phyloP scores from a whole-genome alignment of 92 coral and sea anemone genomes.

The Parazoanthus atlanticus region DNA sequence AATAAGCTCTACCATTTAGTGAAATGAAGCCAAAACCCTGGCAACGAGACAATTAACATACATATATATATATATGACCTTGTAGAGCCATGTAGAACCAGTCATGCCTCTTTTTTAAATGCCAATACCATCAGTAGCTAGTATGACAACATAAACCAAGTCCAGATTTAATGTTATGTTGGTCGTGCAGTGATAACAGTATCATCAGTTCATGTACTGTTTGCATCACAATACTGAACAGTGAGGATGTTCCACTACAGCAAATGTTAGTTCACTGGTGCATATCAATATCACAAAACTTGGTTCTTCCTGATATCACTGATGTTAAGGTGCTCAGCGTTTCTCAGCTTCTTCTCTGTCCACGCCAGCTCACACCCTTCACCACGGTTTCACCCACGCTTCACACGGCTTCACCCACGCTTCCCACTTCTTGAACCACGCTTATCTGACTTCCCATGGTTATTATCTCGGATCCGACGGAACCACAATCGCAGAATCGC shows the following conservation, averaged over 20 bases:
- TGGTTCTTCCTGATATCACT: slow-evolving; percentile 13
- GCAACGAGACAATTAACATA: too few species aligned
- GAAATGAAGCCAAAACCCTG: too few species aligned
- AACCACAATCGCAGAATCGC: background rate
- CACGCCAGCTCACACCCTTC: background rate
- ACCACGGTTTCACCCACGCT: background rate
- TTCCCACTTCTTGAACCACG: background rate
- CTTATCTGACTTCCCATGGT: background rate
- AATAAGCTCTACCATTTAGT: too few species aligned
- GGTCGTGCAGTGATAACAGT: slow-evolving; percentile 21
- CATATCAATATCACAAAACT: slow-evolving; percentile 15
- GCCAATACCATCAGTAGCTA: slow-evolving; percentile 30
- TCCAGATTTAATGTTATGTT: slow-evolving; percentile 21
- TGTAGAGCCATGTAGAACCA: slow-evolving; percentile 25
- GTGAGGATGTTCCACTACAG: slow-evolving; percentile 1
- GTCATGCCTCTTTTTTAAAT: too few species aligned
- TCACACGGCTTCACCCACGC: background rate
- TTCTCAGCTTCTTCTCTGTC: slow-evolving; percentile 27
- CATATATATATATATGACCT: slow-evolving; percentile 31
- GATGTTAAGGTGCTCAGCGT: background rate
- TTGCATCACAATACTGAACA: slow-evolving; percentile 13
- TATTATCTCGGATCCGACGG: background rate
- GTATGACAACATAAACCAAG: slow-evolving; percentile 25
- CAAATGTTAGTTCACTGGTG: too few species aligned
- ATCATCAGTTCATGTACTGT: slow-evolving; percentile 32